phyloP scores from a whole-genome alignment of 2,888 invertebrate species.

The Ethmia dodecea region DNA sequence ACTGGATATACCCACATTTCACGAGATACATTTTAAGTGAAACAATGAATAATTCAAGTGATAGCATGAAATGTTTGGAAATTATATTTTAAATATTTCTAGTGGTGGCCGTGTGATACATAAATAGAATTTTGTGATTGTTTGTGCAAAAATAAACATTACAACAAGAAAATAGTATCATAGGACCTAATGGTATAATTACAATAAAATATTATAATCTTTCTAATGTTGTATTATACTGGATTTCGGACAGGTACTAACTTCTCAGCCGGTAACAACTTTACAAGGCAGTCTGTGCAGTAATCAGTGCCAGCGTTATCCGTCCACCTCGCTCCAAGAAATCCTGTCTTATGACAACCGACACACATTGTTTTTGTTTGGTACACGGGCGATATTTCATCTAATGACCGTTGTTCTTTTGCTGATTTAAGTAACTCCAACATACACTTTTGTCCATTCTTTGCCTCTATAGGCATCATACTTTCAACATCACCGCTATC shows the following conservation, averaged over 20 bases:
- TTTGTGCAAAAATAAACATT: neutral
- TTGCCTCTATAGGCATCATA: constrained; percentile 33
- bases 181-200: neutral
- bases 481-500: constrained; percentile 46
- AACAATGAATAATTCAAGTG: constrained; percentile 1
- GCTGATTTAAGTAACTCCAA: constrained; percentile 57
- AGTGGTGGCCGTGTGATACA: no score
- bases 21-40: neutral
- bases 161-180: no score
- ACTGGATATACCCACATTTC: no score
- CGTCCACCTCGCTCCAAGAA: constrained; percentile 67
- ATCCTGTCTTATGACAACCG: constrained; percentile 60
- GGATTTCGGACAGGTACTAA: constrained; percentile 51
- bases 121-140: neutral
- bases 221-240: no score
- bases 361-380: constrained; percentile 65
- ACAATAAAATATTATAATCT: neutral
- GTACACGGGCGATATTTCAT: constrained; percentile 58
- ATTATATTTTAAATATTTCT: neutral
- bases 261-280: constrained; percentile 52
- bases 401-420: constrained; percentile 57
- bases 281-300: constrained; percentile 67
- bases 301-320: constrained; percentile 69
- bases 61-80: neutral
- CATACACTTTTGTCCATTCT: constrained; percentile 41